Percentiles rank a stretch among this genome's conserved stretches.
Evolutionary conservation across 2,113 vertebrate species (phyloP).

Genomic region (Aythya baeri): DNA sequence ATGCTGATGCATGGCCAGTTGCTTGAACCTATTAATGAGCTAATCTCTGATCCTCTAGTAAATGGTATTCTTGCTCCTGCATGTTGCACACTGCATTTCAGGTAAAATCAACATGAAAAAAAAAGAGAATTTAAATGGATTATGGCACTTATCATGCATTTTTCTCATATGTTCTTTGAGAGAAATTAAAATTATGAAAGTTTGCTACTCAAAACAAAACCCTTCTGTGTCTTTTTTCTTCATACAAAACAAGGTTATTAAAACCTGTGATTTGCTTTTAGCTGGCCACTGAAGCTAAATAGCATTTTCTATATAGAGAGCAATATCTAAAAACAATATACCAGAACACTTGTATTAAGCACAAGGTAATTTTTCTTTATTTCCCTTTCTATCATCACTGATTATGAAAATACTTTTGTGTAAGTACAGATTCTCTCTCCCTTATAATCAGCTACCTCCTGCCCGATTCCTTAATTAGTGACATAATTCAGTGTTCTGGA

Average conservation of each 20-base stretch:
- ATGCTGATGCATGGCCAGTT: conserved; percentile 71
- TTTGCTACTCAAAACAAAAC: not conserved
- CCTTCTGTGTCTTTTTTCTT: not conserved
- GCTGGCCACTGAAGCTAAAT: not conserved
- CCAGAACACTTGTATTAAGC: conserved; percentile 38
- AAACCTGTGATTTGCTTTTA: not conserved
- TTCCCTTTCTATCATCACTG: conserved; percentile 60
- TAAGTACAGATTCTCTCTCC: conserved; percentile 57
- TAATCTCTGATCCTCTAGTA: conserved; percentile 65
- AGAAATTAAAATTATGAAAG: not conserved
- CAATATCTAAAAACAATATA: conserved; percentile 25
- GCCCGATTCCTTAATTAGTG: conserved; percentile 69
- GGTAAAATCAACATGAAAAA: conserved; percentile 59
- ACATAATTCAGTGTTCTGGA: conserved; percentile 68
- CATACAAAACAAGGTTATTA: not conserved
- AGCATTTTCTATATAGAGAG: not conserved
- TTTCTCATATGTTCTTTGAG: not conserved
- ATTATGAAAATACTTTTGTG: conserved; percentile 71
- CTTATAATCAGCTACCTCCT: conserved; percentile 68
- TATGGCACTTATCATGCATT: not conserved
- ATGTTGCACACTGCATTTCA: conserved; percentile 37
- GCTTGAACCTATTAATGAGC: conserved; percentile 72
- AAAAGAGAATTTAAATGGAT: conserved; percentile 20
- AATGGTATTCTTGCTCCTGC: conserved; percentile 33
- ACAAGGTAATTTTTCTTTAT: conserved; percentile 60